phyloP scores from a whole-genome alignment of 2,113 vertebrate species.

The Scalopus aquaticus region DNA sequence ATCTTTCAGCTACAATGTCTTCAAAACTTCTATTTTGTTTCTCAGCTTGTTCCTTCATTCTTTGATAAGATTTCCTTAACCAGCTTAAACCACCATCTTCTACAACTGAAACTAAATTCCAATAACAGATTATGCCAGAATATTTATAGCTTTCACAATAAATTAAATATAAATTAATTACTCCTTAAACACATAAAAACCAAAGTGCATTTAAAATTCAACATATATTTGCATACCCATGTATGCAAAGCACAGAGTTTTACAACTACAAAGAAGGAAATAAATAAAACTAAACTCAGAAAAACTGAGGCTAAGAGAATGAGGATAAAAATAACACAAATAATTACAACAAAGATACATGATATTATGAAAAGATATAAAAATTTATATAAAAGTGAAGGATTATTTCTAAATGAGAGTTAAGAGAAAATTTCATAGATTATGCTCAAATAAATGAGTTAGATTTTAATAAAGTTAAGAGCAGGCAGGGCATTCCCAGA shows the following conservation, averaged over 20 bases:
- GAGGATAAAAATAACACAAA: neutral
- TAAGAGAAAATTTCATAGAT: neutral
- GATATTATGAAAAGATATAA: neutral
- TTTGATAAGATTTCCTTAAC: slow-evolving; percentile 93
- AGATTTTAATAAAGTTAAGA: neutral
- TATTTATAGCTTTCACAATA: neutral
- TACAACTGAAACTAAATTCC: slow-evolving; percentile 85
- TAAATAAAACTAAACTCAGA: slow-evolving; percentile 12
- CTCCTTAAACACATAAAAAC: neutral
- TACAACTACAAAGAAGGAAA: neutral
- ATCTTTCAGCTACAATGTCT: slow-evolving; percentile 94
- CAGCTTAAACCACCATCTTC: slow-evolving; percentile 96
- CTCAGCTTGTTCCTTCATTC: slow-evolving; percentile 97
- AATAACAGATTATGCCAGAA: no score
- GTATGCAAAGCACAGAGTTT: neutral
- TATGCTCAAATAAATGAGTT: neutral
- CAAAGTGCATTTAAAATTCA: slow-evolving; percentile 21
- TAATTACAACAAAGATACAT: neutral
- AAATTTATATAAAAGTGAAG: neutral
- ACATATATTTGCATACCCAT: neutral
- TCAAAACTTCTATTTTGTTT: slow-evolving; percentile 91
- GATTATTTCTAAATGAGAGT: neutral
- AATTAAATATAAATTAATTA: slow-evolving; percentile 40
- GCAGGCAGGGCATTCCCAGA: neutral
- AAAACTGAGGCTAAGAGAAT: slow-evolving; percentile 8